Base-by-base conservation (phyloP, 2,113 vertebrate species). In the Ia io region DNA sequence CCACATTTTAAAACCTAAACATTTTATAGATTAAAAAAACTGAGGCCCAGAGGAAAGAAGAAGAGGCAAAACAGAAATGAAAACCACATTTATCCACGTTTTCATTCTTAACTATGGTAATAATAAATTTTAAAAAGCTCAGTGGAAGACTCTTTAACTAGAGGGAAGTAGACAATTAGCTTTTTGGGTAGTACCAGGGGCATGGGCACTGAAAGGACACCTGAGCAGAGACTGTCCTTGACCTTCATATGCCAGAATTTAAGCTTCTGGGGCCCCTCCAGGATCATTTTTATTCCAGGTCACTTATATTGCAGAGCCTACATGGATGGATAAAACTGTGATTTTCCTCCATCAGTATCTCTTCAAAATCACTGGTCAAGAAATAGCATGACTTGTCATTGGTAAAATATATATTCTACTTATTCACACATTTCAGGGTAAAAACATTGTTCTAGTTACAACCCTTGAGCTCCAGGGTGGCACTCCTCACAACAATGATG, bases 331-430 rank as follows among this genome's bases (percentile, higher is more conserved):
- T 56, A 49, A 69, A 79, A 30, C 32, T 84, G 14, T 32, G 3
- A 51, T 73, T 84, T 84, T 22, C 49, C 14, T 30, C 42, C 32
- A 49, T 63, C 6, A 18, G 10, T 25, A 6, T 56, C 70, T 20
- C 51, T 92, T 86, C 86, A 89, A 87, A 87, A 90, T 35, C 63
- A 67, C 42, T 40, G n/a, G 35, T 80, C 42, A 84, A 80, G 47
- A 14, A 80, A 84, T 10, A 56, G 3, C 40, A 70, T 28, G 84
- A 40, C 40, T 88, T 79, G 89, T 69, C 2, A 4, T 28, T 30
- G 49, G 47, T 53, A 53, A 90, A 77, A 79, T 32, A 49, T n/a
- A 28, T 74, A 32, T 51, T 87, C 65, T 84, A 79, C 63, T 88
- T 65, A 76, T 42, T 71, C 44, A 32, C 37, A 49, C 9, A 42